Base-by-base conservation (phyloP, 2,113 vertebrate genomes). In the Planiliza haematocheilus region DNA sequence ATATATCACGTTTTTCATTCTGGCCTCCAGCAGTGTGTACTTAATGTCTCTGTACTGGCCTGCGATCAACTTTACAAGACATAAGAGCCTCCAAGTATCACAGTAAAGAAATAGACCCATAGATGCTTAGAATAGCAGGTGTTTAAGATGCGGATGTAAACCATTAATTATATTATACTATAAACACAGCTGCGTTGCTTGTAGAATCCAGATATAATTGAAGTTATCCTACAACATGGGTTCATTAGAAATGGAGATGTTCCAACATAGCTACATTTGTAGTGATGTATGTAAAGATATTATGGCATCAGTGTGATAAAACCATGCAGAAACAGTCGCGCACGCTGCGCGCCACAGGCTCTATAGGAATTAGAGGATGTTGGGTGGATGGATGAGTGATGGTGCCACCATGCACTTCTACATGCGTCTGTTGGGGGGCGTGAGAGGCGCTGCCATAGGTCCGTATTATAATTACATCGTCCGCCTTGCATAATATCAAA, bases 401-500 rank as follows among this genome's bases (percentile, higher is more conserved):
- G 60, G 64, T 46, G 81, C 66, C 67, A 70, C 74, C 84, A 34
- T 79, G 88, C 73, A 84, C 82, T 84, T 81, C 83, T 87, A 20
- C 77, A 53, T 77, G 71, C 70, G 64, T 70, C 78, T 88, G 89
- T 79, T 79, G 86, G 84, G 86, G 83, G 89, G 84, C 79, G 84
- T 85, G 90, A 86, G 86, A 83, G 84, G n/a, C 72, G 76, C 86
- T 73, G 78, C 77, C 65, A 79, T 77, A 76, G 82, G 83, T 87
- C 77, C 67, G 52, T 68, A 82, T 87, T 84, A 76, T 73, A 81
- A 87, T 86, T 78, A 82, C 86, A 88, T 81, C 56, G 79, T 52
- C 69, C 77, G 68, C 71, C 91, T 91, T 89, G 91, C 88, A 89
- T 92, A 92, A 89, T 84, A 85, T 83, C 13, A 84, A 82, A 87